Percentiles rank a stretch among this genome's conserved stretches.
These are phyloP conservation scores for Siphonodentalium dalli DNA, from an alignment of 2,888 invertebrate species.

Conservation along the genomic window DNA sequence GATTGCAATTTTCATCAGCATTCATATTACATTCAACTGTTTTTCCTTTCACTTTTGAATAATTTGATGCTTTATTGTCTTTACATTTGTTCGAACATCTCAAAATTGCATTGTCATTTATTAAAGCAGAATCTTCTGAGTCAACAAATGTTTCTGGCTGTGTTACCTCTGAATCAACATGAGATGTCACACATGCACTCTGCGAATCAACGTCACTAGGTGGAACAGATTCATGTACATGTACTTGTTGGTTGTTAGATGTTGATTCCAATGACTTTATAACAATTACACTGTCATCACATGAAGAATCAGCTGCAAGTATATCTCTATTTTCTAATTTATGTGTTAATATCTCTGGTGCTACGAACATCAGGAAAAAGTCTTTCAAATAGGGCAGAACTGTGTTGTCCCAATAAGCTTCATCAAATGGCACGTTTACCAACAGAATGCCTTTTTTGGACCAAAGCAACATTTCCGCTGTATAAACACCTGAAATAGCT, in stretches of 20 bases:
- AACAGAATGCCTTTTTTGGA: background rate
- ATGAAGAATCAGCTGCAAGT: too few species aligned
- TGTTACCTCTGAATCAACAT: too few species aligned
- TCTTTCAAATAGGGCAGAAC: background rate
- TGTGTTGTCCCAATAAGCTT: background rate
- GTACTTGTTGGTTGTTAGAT: too few species aligned
- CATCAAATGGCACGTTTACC: background rate
- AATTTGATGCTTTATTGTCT: conserved; percentile 5
- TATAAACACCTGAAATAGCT: conserved; percentile 1
- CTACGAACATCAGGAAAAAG: conserved; percentile 1
- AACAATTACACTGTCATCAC: too few species aligned
- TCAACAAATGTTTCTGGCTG: too few species aligned
- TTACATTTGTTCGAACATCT: conserved; percentile 3
- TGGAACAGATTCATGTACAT: too few species aligned
- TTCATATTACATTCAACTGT: conserved; percentile 9
- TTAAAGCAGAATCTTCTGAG: too few species aligned
- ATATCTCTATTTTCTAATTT: too few species aligned
- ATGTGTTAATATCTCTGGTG: conserved; percentile 8
- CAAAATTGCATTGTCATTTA: too few species aligned
- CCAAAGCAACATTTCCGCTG: conserved; percentile 10
- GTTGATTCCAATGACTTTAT: too few species aligned
- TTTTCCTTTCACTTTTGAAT: conserved; percentile 8
- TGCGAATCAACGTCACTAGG: too few species aligned
- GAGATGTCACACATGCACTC: too few species aligned
- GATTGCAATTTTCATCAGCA: conserved; percentile 3